Base-by-base conservation (phyloP, 2,797 vertebrate genomes). In the Rhodeus uyekii region DNA sequence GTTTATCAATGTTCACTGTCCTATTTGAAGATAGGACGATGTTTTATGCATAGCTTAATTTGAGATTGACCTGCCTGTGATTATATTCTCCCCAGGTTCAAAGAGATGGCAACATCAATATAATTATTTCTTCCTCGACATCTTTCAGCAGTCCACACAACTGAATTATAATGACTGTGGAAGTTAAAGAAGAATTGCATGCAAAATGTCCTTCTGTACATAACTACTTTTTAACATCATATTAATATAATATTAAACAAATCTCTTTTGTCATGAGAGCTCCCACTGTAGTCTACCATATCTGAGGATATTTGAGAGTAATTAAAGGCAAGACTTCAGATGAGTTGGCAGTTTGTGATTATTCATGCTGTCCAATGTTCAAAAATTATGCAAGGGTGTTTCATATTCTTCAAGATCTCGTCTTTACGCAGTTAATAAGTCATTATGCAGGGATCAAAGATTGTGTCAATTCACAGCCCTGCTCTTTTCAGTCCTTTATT, bases 391-490 rank as follows among this genome's bases (percentile, higher is more conserved):
- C n/a, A 39, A 13, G 10, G 5, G 16, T 78, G 14, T 68, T 78
- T 55, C 55, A 55, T 78, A 39, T 78, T 78, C 48, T 55, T 78
- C 16, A 48, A 55, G 76, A 55, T 55, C 46, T 68, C 24, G 3
- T 7, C 14, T 4, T 34, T 39, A 13, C 19, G 24, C n/a, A 55
- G 46, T 68, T 67, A 55, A 68, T 55, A 68, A 55, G 18, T 29
- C 9, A 78, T 68, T 42, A 42, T 2, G 1, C 34, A 29, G 14
- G 6, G 63, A 64, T 68, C 44, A 78, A 55, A 68, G 44, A 78
- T 24, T 5, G 76, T 24, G 76, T 1, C 44, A 18, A 12, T 8
- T 68, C 9, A 79, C 12, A 58, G 48, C 16, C 24, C 4, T 8
- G 8, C 22, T 68, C 46, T 39, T 68, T 79, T 44, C 10, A 39